phyloP scores from a whole-genome alignment of 2,797 vertebrate species.

The Microchirus variegatus region DNA sequence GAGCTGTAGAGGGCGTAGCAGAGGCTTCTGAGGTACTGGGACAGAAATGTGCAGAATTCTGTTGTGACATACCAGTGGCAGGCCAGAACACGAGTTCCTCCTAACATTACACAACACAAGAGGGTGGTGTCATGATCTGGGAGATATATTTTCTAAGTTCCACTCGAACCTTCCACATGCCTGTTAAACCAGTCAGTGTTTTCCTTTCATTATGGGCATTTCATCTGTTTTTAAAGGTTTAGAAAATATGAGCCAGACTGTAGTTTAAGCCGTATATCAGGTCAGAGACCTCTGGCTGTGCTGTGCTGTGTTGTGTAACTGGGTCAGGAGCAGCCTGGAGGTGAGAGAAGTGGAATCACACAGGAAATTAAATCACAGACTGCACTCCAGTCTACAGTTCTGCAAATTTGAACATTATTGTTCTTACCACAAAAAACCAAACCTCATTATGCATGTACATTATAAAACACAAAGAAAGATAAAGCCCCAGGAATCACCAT shows the following conservation, averaged over 20 bases:
- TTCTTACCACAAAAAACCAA: background rate
- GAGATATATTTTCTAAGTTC: background rate
- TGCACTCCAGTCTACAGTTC: constrained; percentile 14
- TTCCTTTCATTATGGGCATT: too few relatives aligned
- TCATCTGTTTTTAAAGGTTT: too few relatives aligned
- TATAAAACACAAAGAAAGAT: too few relatives aligned
- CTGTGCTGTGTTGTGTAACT: constrained; percentile 20
- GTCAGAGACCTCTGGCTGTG: constrained; percentile 20
- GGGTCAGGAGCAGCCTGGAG: constrained; percentile 45
- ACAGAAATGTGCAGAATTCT: background rate
- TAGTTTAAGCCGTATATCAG: background rate
- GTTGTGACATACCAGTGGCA: constrained; percentile 6
- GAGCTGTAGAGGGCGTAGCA: background rate
- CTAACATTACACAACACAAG: background rate
- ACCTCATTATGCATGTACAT: background rate
- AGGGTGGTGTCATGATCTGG: background rate
- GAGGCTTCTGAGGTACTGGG: background rate
- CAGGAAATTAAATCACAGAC: constrained; percentile 18
- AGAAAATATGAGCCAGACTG: too few relatives aligned
- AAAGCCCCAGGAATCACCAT: too few relatives aligned
- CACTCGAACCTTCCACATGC: too few relatives aligned
- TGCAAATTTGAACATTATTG: constrained; percentile 4
- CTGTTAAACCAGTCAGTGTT: too few relatives aligned
- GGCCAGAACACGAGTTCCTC: constrained; percentile 10
- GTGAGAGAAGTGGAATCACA: constrained; percentile 28